Base-by-base conservation (phyloP, 2,888 invertebrate genomes). In the Ormyrus thymus region DNA sequence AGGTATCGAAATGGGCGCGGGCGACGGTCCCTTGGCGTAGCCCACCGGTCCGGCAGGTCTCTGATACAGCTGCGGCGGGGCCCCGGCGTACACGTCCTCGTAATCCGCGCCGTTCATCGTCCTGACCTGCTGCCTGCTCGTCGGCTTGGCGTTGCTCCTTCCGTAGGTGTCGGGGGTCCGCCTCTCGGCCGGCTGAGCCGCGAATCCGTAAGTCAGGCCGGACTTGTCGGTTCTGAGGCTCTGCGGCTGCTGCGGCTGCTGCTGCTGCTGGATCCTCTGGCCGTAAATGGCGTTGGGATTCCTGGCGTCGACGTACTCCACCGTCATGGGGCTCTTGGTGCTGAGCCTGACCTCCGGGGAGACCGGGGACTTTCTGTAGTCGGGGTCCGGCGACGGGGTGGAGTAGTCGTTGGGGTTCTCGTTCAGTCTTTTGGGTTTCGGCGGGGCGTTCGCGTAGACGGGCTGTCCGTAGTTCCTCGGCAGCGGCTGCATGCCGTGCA, bases 361-460 rank as follows among this genome's bases (percentile, higher is more conserved):
- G 7, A 86, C 87, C 4, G 86, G 86, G 0, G 88, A 86, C 78
- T 85, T 86, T 3, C 87, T 83, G 65, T 85, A 86, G 62, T 87
- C 88, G 5, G 84, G 84, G 73, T 89, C 88, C 0, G 88, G 86
- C 85, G 95, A 94, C 0, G 95, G 94, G 6, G 95, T 95, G 64
- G 94, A 94, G 84, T 95, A 95, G 7, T 87, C 88, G 51, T 84
- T 88, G 55, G 94, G 93, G 9, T 92, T 92, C 85, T 95, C 95
- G 81, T 94, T 95, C 53, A 95, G 92, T 73, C 97, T 92, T 86
- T 96, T 92, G 0, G 97, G 97, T 88, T 97, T 97, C 0, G 97
- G 97, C 10, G 97, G 97, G 4, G 97, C 97, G 90, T 97, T 97
- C 0, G 96, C 97, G 87, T 97, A 97, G 1, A 97, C 92, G 0